Percentiles rank a stretch among this genome's conserved stretches.
Conservation (phyloP, 2,888 invertebrate genomes). For the Nebria brevicollis region DNA sequence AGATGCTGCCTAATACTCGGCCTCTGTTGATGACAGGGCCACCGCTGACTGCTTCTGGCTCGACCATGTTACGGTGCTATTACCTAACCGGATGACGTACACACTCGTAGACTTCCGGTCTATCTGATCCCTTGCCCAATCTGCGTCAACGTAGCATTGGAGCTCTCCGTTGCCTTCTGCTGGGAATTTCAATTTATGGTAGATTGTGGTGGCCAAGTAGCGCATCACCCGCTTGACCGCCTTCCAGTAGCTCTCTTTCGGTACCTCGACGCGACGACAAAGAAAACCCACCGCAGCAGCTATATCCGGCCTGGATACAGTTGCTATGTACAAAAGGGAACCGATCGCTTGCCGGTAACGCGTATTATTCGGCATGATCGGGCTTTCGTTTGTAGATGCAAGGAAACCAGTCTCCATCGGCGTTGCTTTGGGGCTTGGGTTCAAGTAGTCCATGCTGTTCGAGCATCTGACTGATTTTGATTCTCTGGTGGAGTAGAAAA, state of each 20-base stretch:
- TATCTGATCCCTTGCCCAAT: constrained; percentile 15
- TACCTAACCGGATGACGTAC: constrained; percentile 4
- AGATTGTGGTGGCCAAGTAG: constrained; percentile 52
- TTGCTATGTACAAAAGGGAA: constrained; percentile 20
- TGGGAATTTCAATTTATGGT: constrained; percentile 7
- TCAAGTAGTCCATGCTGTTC: not conserved
- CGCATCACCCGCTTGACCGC: constrained; percentile 35
- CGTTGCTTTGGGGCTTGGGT: not conserved
- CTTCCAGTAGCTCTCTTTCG: constrained; percentile 28
- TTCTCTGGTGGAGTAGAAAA: constrained; percentile 11
- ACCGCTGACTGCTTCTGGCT: constrained; percentile 18
- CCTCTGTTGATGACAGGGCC: constrained; percentile 22
- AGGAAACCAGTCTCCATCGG: constrained; percentile 18
- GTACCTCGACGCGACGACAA: constrained; percentile 10
- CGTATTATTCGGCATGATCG: not conserved
- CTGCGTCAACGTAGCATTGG: constrained; percentile 18
- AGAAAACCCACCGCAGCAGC: constrained; percentile 21
- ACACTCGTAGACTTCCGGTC: constrained; percentile 14
- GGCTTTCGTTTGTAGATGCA: not conserved
- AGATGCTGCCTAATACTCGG: constrained; percentile 22
- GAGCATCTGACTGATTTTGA: not conserved
- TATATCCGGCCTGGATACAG: constrained; percentile 21
- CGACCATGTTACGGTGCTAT: not conserved
- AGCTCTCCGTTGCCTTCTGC: not conserved
- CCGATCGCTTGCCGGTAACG: constrained; percentile 5